phyloP scores from a whole-genome alignment of 2,797 vertebrate species.

The Xyrichtys novacula region DNA sequence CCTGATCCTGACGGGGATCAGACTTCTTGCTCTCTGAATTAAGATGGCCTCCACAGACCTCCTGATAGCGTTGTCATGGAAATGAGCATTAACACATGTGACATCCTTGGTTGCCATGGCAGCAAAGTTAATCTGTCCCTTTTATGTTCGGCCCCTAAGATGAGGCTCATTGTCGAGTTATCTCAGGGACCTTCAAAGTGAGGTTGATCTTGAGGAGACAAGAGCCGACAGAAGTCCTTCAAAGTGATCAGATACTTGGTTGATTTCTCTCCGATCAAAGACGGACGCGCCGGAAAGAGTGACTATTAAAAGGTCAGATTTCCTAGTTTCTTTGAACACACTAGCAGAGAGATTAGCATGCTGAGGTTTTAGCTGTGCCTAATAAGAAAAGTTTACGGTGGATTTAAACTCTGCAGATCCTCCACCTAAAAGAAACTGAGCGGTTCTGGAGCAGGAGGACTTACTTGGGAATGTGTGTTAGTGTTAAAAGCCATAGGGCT shows the following conservation, averaged over 20 bases:
- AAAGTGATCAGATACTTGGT: neutral
- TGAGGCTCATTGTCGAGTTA: constrained; percentile 19
- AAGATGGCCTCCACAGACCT: constrained; percentile 45
- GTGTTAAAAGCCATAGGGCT: neutral
- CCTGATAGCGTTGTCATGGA: constrained; percentile 66
- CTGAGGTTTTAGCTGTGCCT: neutral
- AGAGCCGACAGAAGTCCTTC: too few species aligned
- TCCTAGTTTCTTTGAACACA: neutral
- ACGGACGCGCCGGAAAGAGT: too few species aligned
- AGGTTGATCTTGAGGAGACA: neutral
- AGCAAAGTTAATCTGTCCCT: constrained; percentile 54
- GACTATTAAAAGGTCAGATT: too few species aligned
- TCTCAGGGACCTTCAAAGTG: constrained; percentile 16
- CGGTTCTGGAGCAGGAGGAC: neutral
- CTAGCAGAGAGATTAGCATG: neutral
- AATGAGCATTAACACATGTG: constrained; percentile 48
- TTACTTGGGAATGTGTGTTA: too few species aligned
- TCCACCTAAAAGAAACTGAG: neutral
- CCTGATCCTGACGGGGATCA: constrained; percentile 45
- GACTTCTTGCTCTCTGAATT: constrained; percentile 40
- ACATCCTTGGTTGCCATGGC: constrained; percentile 57
- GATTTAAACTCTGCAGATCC: neutral
- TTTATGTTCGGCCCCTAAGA: constrained; percentile 39
- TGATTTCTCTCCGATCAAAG: neutral
- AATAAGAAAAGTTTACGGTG: neutral